Conservation (phyloP, 2,797 vertebrate species). For the Cryptoprocta ferox region DNA sequence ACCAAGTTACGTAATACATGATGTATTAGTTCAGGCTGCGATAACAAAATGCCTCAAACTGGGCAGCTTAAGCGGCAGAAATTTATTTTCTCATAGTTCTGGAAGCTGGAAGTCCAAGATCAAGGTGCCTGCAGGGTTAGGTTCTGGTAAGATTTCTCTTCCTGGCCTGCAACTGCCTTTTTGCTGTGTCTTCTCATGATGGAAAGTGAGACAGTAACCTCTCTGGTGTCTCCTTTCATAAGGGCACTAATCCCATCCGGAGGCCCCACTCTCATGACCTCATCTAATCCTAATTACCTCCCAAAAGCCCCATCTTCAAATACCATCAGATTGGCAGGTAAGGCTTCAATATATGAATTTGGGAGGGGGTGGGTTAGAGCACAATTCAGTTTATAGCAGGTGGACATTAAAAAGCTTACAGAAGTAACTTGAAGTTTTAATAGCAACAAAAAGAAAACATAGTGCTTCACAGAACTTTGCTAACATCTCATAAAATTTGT, state of each 20-base stretch:
- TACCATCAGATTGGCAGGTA: neutral
- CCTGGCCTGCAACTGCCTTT: neutral
- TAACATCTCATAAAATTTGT: neutral
- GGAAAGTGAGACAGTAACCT: neutral
- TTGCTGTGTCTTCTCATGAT: neutral
- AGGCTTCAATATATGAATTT: neutral
- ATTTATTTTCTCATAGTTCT: neutral
- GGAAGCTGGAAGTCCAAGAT: neutral
- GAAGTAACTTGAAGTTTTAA: neutral
- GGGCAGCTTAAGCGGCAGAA: neutral
- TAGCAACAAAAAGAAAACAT: neutral
- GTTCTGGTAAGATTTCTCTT: neutral
- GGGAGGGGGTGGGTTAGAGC: too few species aligned
- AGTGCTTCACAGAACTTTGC: neutral
- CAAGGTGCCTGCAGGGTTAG: neutral
- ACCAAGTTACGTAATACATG: neutral
- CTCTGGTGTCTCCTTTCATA: neutral
- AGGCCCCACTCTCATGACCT: neutral
- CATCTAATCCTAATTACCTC: neutral
- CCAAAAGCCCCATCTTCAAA: neutral
- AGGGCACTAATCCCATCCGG: neutral
- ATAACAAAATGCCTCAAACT: neutral
- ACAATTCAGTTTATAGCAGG: neutral
- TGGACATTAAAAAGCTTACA: neutral
- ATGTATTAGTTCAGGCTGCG: neutral